Evolutionary conservation across 2,113 vertebrate species (phyloP).

Genomic region (Rhineura floridana): DNA sequence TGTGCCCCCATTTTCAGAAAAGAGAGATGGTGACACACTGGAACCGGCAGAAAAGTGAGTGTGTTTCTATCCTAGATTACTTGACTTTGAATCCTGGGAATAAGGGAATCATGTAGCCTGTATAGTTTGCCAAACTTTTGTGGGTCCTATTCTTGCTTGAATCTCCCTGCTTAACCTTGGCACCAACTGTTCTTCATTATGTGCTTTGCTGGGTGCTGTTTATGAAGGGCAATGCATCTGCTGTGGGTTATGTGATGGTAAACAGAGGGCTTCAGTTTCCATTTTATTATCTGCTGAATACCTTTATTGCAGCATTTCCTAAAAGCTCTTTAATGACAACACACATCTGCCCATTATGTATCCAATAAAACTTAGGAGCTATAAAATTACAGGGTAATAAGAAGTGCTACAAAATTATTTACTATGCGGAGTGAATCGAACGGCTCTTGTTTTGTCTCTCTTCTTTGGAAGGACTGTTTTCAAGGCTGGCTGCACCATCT

Average conservation of each 20-base stretch:
- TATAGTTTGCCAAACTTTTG: background rate
- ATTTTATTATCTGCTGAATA: conserved; percentile 44
- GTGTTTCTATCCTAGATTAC: too few relatives aligned
- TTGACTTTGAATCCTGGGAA: background rate
- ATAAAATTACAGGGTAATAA: conserved; percentile 68
- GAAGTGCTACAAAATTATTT: conserved; percentile 59
- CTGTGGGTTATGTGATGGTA: conserved; percentile 26
- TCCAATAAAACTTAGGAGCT: conserved; percentile 58
- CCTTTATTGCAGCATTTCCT: conserved; percentile 59
- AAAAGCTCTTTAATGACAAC: conserved; percentile 63
- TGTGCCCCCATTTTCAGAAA: too few relatives aligned
- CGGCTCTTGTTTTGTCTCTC: conserved; percentile 30
- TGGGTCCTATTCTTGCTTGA: background rate
- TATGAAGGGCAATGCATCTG: conserved; percentile 25
- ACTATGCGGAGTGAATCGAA: conserved; percentile 14
- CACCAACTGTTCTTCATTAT: conserved; percentile 27
- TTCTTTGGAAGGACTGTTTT: conserved; percentile 30
- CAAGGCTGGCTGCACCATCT: conserved; percentile 19
- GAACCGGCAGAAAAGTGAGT: too few relatives aligned
- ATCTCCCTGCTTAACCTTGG: background rate
- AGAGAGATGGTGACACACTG: too few relatives aligned
- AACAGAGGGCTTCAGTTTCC: background rate
- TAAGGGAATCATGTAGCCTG: background rate
- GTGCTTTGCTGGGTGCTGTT: conserved; percentile 11
- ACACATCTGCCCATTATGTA: conserved; percentile 64